These are phyloP conservation scores for Pollimyrus isidori DNA, from an alignment of 2,113 vertebrate genomes.

Conservation along the genomic window DNA sequence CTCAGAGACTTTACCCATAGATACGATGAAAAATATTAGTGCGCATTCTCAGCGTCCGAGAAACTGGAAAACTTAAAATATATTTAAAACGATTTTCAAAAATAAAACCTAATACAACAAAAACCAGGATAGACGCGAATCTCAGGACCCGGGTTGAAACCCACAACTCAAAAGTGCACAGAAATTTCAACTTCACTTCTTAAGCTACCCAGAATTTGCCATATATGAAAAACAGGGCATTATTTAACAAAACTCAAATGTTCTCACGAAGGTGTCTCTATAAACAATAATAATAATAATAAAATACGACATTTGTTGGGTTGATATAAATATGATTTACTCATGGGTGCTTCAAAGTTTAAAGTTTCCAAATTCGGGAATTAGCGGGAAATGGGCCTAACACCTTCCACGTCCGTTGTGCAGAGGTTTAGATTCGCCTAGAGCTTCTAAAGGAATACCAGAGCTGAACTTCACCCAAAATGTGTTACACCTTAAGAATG, in stretches of 20 bases:
- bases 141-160: not conserved
- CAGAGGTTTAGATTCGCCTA: not conserved
- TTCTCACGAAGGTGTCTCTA: not conserved
- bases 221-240: not conserved
- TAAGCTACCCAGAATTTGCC: not conserved
- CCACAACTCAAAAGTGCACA: not conserved
- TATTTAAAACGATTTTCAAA: not conserved
- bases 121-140: not conserved
- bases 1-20: not conserved
- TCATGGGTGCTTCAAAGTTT: not conserved
- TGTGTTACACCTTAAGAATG: not conserved
- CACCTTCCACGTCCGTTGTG: not conserved
- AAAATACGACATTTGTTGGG: not conserved
- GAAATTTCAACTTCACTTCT: not conserved
- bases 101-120: not conserved
- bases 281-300: not conserved
- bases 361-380: not conserved
- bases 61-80: not conserved
- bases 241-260: not conserved
- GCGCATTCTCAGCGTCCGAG: not conserved
- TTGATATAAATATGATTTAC: not conserved
- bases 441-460: not conserved
- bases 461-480: not conserved
- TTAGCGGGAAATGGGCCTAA: not conserved
- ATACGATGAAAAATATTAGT: not conserved